Evolutionary conservation across 2,888 invertebrate species (phyloP).

Genomic region (Gordius sp.): DNA sequence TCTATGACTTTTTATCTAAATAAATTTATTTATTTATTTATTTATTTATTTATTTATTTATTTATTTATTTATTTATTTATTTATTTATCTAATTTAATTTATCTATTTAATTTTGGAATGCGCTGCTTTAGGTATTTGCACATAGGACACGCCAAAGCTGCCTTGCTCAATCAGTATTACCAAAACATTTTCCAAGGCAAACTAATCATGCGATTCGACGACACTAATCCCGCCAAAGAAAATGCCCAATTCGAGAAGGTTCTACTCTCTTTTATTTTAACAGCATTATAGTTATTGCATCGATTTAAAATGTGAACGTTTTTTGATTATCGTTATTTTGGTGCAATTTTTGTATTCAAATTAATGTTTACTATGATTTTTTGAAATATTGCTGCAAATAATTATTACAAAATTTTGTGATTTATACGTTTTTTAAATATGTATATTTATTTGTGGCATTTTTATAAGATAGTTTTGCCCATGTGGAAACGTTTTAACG

Average conservation of each 20-base stretch:
- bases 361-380: neutral
- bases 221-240: constrained; percentile 99
- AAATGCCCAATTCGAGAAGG: constrained; percentile 79
- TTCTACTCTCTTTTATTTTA: constrained; percentile 30
- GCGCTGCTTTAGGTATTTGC: constrained; percentile 42
- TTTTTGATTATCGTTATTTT: constrained; percentile 17
- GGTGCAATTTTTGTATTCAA: neutral
- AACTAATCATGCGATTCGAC: constrained; percentile 88
- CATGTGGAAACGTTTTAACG: too few relatives aligned
- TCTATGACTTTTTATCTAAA: neutral
- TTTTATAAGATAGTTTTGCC: too few relatives aligned
- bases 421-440: too few relatives aligned
- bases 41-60: constrained; percentile 17
- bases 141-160: constrained; percentile 96
- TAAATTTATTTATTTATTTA: constrained; percentile 5
- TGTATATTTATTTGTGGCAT: too few relatives aligned
- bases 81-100: neutral
- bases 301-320: neutral
- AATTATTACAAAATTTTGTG: too few relatives aligned
- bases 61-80: constrained; percentile 13
- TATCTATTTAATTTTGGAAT: constrained; percentile 23
- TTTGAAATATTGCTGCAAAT: too few relatives aligned
- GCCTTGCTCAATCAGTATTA: constrained; percentile 92
- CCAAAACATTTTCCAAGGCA: constrained; percentile 63
- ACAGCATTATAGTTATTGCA: too few relatives aligned